Conservation (phyloP, 2,113 vertebrate species). For the Cacatua alba region DNA sequence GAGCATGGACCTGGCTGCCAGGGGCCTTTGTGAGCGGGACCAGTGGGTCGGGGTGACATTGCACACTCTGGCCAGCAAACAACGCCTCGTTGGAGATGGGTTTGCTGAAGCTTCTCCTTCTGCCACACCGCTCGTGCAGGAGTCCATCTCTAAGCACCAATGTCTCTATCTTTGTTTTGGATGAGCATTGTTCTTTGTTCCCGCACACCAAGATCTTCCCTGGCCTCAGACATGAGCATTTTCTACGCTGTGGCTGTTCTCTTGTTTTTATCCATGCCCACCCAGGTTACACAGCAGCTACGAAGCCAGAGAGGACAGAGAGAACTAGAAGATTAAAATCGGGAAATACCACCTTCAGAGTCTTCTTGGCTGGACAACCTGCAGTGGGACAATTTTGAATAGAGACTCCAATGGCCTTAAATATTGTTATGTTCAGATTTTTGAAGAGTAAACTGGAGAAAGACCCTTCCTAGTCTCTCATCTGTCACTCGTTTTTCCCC, state of each 20-base stretch:
- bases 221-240: background rate
- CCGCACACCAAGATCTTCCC: accelerated
- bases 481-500: accelerated
- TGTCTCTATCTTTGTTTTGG: background rate
- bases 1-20: background rate
- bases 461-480: background rate
- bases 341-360: background rate
- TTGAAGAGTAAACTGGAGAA: background rate
- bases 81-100: background rate
- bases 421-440: background rate
- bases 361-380: background rate
- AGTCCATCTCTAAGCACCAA: background rate
- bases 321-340: background rate
- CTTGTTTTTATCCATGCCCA: background rate
- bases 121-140: accelerated
- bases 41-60: background rate
- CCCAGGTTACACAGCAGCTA: background rate
- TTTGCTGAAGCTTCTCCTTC: background rate
- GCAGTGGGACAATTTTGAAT: background rate
- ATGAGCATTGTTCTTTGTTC: background rate
- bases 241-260: background rate
- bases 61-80: background rate
- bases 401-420: background rate
- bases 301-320: background rate
- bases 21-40: background rate